Base-by-base conservation (phyloP, 2,113 vertebrate species). In the Microtus richardsoni region DNA sequence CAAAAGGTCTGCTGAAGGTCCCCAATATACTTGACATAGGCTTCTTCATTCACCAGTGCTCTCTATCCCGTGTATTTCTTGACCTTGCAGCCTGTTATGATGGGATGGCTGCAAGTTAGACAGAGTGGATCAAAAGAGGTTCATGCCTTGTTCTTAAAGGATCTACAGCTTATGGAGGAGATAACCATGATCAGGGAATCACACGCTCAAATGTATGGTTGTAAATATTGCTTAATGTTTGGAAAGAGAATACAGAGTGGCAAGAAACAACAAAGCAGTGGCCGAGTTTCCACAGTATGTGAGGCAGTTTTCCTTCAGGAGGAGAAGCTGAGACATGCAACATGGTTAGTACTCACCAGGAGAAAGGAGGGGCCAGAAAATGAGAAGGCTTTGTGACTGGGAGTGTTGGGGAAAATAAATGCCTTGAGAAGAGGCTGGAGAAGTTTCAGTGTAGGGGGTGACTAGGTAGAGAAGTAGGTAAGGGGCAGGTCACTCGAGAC, bases 391-490 rank as follows among this genome's bases (percentile, higher is more conserved):
- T 33, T 5, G 2, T 7, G 77, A 14, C 17, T 28, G 33, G 39
- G 87, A 91, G 22, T 5, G 41, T 33, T 62, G 26, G n/a, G 64
- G 44, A 28, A 58, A 49, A 14, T 36, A 64, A 58, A 14, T 26
- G 41, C 73, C 41, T 44, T 60, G 64, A 58, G 36, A 83, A 19
- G 17, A 26, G 17, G 13, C 28, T 52, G 9, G 5, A 24, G 14
- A 26, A 30, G 9, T n/a, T 19, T n/a, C 14, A 14, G 54, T 26
- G 26, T 64, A 54, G 24, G 0, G 5, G 0, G 22, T 3, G 3
- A 12, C 7, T 44, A 71, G 26, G 47, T n/a, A 2, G 30, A 39
- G 66, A 49, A 16, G 8, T 1, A 12, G 24, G 33, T 2, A 2
- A 2, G n/a, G 36, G 36, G 9, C 68, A 91, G 66, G 49, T 79